Evolutionary conservation across 2,797 vertebrate genomes (phyloP), one percentile per base, ranked within the genome.

Genomic region (Echiichthys vipera): DNA sequence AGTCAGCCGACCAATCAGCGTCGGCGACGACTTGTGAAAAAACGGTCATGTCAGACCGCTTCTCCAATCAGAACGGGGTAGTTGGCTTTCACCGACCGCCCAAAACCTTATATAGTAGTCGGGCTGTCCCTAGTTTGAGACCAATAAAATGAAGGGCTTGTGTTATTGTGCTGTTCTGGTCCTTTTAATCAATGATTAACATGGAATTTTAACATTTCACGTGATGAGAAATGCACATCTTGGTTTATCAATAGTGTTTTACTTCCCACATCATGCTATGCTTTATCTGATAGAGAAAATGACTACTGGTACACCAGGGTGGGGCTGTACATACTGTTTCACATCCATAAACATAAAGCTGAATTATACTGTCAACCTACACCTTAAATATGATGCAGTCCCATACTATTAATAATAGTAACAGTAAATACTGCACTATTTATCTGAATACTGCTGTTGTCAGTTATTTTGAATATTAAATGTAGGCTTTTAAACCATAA

Each of bases 1-100:
- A 95, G 88, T 47, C 42, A 42, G 11, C 1, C 0, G 49, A 50
- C 94, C 95, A 95, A 95, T 95, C 75, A 87, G 70, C 84, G 61
- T 12, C 34, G 13, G 17, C 1, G 24, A 61, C 43, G 49, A 43
- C 27, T 5, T 4, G 5, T n/a, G 42, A 62, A 87, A 88, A 72
- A 81, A 42, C 32, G 37, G 92, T 93, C 93, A 91, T 93, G 90
- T 94, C 94, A 94, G 91, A 36, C 67, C 0, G 1, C 1, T 37
- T 1, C 0, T 47, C 93, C 94, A 95, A 95, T 95, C 88, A 89
- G 47, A 82, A 25, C 24, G 9, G 2, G 36, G 71, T 53, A 36
- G 78, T 49, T 56, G 77, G 37, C 4, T 37, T n/a, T 0, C 2
- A 7, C 2, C 0, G 65, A 78, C 89, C 93, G 59, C 93, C 93